Percentiles rank a stretch among this genome's conserved stretches.
Conservation (phyloP, 2,797 vertebrate genomes). For the Thamnophis elegans region DNA sequence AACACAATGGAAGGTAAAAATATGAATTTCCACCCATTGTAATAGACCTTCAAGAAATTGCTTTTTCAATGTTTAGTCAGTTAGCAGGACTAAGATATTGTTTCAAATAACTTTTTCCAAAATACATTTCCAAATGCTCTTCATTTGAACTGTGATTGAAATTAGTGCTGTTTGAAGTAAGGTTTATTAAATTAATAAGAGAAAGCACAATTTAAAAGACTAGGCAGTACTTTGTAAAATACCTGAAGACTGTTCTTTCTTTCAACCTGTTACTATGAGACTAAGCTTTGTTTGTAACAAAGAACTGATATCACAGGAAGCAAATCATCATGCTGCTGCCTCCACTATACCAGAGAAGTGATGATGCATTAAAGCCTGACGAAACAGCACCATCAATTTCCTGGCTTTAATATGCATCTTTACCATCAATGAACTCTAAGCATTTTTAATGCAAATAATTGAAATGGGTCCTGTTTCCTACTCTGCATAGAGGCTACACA, state of each 20-base stretch:
- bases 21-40: fast-evolving
- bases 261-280: slow-evolving; percentile 19
- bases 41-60: fast-evolving
- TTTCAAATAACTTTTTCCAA: neutral
- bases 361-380: neutral
- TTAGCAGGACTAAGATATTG: neutral
- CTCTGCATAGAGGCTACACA: slow-evolving; percentile 45
- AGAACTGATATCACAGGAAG: neutral
- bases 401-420: slow-evolving; percentile 18
- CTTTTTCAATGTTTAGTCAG: neutral
- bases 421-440: slow-evolving; percentile 1
- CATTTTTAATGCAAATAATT: slow-evolving; percentile 10
- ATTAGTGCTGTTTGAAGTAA: neutral
- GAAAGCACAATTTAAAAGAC: neutral
- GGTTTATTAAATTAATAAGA: slow-evolving; percentile 1
- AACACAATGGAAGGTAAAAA: fast-evolving
- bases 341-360: slow-evolving; percentile 12
- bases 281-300: slow-evolving; percentile 24
- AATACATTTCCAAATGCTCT: neutral
- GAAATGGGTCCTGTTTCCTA: slow-evolving; percentile 13
- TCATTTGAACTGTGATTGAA: neutral
- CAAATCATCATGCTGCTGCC: slow-evolving; percentile 3
- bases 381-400: slow-evolving; percentile 30
- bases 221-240: slow-evolving; percentile 4
- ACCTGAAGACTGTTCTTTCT: neutral